Conservation (phyloP, 2,888 invertebrate species). For the Embidobia sp. region DNA sequence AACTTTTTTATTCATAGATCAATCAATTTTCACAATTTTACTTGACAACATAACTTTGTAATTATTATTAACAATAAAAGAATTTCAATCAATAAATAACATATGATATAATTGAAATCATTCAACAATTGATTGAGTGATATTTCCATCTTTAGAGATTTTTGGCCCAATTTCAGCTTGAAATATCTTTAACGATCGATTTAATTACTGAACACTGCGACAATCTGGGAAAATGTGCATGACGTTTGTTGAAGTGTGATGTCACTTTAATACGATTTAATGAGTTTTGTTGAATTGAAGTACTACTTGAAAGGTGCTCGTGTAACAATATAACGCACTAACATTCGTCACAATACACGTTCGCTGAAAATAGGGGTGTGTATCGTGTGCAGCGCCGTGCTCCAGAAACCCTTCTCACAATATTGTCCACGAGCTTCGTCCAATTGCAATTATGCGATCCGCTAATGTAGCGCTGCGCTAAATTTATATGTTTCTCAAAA, state of each 20-base stretch:
- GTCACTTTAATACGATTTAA: constrained; percentile 29
- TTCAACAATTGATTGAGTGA: too few relatives aligned
- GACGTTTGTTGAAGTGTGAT: constrained; percentile 25
- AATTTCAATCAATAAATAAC: too few relatives aligned
- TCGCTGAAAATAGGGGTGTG: constrained; percentile 53
- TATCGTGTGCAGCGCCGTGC: constrained; percentile 64
- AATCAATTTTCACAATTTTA: too few relatives aligned
- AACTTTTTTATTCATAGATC: too few relatives aligned
- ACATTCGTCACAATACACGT: constrained; percentile 44
- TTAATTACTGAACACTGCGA: too few relatives aligned
- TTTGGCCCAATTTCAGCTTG: too few relatives aligned
- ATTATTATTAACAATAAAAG: too few relatives aligned
- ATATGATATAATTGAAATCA: too few relatives aligned
- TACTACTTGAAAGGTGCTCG: constrained; percentile 35
- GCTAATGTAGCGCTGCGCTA: constrained; percentile 67
- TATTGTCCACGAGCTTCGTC: constrained; percentile 64
- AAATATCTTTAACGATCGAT: too few relatives aligned
- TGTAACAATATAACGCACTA: constrained; percentile 38
- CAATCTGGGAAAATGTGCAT: constrained; percentile 30
- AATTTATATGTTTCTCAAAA: constrained; percentile 70
- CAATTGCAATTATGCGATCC: constrained; percentile 71
- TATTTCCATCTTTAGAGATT: too few relatives aligned
- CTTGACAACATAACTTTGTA: too few relatives aligned
- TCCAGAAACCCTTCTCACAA: constrained; percentile 68
- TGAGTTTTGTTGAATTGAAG: constrained; percentile 36